Percentiles rank a stretch among this genome's conserved stretches.
These are phyloP conservation scores for Cyanoramphus novaezelandiae DNA, from an alignment of 2,113 vertebrate genomes.

Conservation along the genomic window DNA sequence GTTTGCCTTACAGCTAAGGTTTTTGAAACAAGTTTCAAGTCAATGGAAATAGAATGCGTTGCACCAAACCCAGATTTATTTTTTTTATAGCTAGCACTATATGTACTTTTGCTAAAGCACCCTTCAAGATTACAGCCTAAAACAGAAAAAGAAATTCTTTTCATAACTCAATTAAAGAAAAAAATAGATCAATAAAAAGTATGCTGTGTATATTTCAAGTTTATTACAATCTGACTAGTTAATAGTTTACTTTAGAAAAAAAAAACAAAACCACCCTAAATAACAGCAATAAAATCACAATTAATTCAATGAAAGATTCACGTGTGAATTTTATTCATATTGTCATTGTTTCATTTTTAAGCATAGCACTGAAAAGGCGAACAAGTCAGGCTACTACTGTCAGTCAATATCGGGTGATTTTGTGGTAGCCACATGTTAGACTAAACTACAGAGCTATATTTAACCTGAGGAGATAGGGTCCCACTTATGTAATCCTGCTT, in stretches of 20 bases:
- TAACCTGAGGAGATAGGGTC: constrained; percentile 38
- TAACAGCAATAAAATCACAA: neutral
- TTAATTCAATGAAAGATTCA: neutral
- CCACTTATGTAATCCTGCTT: constrained; percentile 41
- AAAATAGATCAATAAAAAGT: neutral
- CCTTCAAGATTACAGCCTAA: neutral
- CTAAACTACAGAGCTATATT: constrained; percentile 39
- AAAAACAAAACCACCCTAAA: neutral
- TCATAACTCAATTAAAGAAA: neutral
- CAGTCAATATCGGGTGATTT: neutral
- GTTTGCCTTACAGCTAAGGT: neutral
- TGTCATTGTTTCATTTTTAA: neutral
- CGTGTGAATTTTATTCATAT: neutral
- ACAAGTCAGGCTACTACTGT: neutral
- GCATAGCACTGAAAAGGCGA: neutral
- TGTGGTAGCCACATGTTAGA: neutral
- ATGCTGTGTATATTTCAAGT: neutral
- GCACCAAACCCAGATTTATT: neutral
- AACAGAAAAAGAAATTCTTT: neutral
- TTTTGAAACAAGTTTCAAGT: neutral
- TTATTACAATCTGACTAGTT: neutral
- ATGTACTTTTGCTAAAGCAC: neutral
- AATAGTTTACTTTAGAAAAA: neutral
- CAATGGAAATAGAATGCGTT: neutral
- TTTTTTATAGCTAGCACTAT: neutral